Conservation (phyloP, 2,113 vertebrate genomes). For the Entelurus aequoreus region DNA sequence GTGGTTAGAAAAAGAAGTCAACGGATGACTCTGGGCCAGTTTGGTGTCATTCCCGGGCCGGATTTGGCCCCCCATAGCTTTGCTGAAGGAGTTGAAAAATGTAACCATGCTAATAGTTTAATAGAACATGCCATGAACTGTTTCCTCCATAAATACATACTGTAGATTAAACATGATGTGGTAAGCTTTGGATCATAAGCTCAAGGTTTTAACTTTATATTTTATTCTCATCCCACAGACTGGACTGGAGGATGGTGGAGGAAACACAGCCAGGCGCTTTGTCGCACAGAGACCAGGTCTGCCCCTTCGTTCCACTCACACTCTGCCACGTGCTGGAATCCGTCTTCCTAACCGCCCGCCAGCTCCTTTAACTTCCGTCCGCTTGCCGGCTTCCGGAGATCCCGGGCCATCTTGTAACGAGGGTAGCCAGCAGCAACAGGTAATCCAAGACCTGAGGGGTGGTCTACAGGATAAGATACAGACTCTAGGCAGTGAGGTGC, state of each 20-base stretch:
- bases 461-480: slow-evolving; percentile 69
- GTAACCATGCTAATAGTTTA: too few relatives aligned
- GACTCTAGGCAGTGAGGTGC: slow-evolving; percentile 67
- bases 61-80: too few relatives aligned
- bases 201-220: not conserved
- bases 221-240: slow-evolving; percentile 43
- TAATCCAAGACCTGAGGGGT: slow-evolving; percentile 29
- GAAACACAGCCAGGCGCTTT: slow-evolving; percentile 34
- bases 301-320: slow-evolving; percentile 41
- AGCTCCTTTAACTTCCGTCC: slow-evolving; percentile 36
- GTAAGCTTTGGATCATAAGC: not conserved
- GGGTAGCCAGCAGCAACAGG: slow-evolving; percentile 47
- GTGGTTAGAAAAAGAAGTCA: too few relatives aligned
- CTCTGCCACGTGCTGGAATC: slow-evolving; percentile 56
- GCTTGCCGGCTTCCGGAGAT: slow-evolving; percentile 34
- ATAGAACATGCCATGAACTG: not conserved
- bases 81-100: too few relatives aligned
- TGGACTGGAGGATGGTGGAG: slow-evolving; percentile 40
- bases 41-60: too few relatives aligned
- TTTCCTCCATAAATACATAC: not conserved
- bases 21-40: too few relatives aligned
- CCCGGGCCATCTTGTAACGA: slow-evolving; percentile 42
- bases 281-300: slow-evolving; percentile 50
- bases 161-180: not conserved
- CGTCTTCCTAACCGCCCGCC: slow-evolving; percentile 49